A percentile compares a stretch with the other conserved stretches of the same genome.
These are phyloP conservation scores for Mus pahari DNA, from an alignment of 2,113 vertebrate genomes.

Conservation along the genomic window DNA sequence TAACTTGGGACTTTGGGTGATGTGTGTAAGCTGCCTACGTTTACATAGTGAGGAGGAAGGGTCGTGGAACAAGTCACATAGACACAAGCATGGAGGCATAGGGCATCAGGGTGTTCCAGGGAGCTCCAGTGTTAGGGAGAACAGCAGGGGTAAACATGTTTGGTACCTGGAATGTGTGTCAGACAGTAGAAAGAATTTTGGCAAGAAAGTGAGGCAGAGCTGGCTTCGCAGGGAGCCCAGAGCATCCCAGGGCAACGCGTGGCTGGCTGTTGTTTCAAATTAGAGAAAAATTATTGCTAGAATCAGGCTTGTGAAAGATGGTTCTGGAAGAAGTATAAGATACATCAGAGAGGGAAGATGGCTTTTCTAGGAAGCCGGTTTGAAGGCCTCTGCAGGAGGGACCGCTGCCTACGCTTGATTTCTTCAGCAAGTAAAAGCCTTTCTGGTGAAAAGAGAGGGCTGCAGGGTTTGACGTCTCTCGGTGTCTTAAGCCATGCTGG, in stretches of 20 bases:
- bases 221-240: not conserved
- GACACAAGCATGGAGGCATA: not conserved
- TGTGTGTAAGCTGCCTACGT: not conserved
- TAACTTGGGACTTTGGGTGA: not conserved
- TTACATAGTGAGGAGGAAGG: not conserved
- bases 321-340: slow-evolving; percentile 14
- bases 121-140: not conserved
- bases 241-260: not conserved
- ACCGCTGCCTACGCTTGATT: not conserved
- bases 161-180: not conserved
- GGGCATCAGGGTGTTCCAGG: not conserved
- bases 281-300: slow-evolving; percentile 15
- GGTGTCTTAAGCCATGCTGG: not conserved
- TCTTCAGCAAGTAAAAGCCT: not conserved
- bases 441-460: not conserved
- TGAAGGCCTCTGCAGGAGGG: not conserved
- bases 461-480: slow-evolving; percentile 23
- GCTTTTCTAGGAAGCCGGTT: not conserved
- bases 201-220: not conserved
- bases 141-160: not conserved
- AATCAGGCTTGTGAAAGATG: slow-evolving; percentile 1
- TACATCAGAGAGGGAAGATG: not conserved
- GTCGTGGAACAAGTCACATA: not conserved
- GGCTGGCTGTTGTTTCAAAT: not conserved
- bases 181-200: not conserved